These are phyloP conservation scores for Mastacembelus armatus DNA, from an alignment of 2,797 vertebrate genomes.

Conservation along the genomic window DNA sequence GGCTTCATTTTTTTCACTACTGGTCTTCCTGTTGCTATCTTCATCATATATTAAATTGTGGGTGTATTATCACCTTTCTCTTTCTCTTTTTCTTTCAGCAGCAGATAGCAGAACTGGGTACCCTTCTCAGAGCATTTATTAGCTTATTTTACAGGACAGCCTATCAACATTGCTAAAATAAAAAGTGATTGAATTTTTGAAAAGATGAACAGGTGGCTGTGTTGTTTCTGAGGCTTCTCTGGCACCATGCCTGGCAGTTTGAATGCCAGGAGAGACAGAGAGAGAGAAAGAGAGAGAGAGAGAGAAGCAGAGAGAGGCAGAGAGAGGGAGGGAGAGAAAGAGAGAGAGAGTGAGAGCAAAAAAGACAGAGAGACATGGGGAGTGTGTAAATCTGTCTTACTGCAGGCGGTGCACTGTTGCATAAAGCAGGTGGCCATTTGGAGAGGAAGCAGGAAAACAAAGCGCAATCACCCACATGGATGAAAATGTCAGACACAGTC, in stretches of 20 bases:
- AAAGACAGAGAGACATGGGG: constrained; percentile 1
- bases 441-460: constrained; percentile 31
- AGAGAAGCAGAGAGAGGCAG: constrained; percentile 3
- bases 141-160: constrained; percentile 68
- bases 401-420: constrained; percentile 39
- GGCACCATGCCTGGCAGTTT: constrained; percentile 55
- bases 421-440: constrained; percentile 65
- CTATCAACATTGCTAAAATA: constrained; percentile 58
- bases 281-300: constrained; percentile 5
- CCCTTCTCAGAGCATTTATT: constrained; percentile 64
- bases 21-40: constrained; percentile 31
- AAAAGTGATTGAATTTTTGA: constrained; percentile 73
- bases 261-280: constrained; percentile 68
- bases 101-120: constrained; percentile 45
- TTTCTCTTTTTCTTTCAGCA: constrained; percentile 49
- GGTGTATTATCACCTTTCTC: constrained; percentile 41
- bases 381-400: constrained; percentile 41
- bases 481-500: constrained; percentile 17
- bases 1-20: constrained; percentile 15
- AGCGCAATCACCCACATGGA: constrained; percentile 26
- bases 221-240: constrained; percentile 67
- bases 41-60: constrained; percentile 44
- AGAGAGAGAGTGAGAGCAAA: no score
- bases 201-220: constrained; percentile 71
- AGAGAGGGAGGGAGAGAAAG: no score